Percentiles rank a stretch among this genome's conserved stretches.
Conservation (phyloP, 2,797 vertebrate genomes). For the Todus mexicanus region DNA sequence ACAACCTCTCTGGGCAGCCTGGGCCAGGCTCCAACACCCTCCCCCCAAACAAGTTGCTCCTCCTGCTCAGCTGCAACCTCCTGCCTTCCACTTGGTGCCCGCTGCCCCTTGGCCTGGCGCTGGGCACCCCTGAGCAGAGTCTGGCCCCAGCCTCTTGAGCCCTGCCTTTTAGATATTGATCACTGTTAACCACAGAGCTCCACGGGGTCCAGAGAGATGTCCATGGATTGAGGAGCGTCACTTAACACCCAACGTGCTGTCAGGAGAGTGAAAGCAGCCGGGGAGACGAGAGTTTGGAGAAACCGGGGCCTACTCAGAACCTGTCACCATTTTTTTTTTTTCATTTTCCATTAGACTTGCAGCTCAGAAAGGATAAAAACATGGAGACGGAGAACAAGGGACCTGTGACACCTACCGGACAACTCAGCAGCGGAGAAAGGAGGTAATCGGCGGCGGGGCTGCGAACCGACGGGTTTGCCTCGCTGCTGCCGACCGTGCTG, state of each 20-base stretch:
- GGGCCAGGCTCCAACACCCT: too few species aligned
- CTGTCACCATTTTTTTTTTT: not conserved
- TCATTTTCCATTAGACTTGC: not conserved
- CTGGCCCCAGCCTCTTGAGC: too few species aligned
- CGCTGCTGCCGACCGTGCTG: not conserved
- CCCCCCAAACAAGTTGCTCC: too few species aligned
- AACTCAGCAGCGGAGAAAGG: conserved; percentile 47
- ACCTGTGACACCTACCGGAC: conserved; percentile 66
- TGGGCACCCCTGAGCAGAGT: too few species aligned
- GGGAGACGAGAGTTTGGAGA: not conserved
- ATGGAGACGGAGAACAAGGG: not conserved
- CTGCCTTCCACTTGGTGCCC: too few species aligned
- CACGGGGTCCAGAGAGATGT: not conserved
- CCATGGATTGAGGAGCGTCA: not conserved
- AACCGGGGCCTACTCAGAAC: not conserved
- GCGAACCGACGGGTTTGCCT: not conserved
- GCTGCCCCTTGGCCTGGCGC: too few species aligned
- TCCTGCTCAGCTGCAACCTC: too few species aligned
- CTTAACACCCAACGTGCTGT: not conserved
- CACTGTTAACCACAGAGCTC: not conserved
- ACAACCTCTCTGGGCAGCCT: too few species aligned
- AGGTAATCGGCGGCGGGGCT: conserved; percentile 59
- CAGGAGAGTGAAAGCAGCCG: not conserved
- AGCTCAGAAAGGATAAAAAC: not conserved
- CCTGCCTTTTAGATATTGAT: not conserved